Percentiles rank a stretch among this genome's conserved stretches.
phyloP scores from a whole-genome alignment of 2,888 invertebrate genomes.

The Zygogramma bicolorata region DNA sequence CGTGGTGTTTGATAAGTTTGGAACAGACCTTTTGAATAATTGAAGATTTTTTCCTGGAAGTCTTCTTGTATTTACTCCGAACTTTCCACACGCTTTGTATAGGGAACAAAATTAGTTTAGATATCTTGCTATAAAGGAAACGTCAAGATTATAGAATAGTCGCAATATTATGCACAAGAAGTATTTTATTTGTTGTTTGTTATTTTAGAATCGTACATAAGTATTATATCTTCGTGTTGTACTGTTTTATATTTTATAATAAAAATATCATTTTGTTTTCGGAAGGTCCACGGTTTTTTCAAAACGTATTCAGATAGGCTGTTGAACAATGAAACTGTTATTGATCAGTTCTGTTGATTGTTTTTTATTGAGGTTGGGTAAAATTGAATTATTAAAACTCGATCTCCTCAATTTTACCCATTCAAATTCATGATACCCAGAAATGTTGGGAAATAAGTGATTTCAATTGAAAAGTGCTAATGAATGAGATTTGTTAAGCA shows the following conservation, averaged over 20 bases:
- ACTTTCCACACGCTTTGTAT: constrained; percentile 33
- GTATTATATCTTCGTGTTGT: constrained; percentile 58
- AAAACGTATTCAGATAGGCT: not conserved
- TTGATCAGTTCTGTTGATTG: no score
- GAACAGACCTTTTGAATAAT: not conserved
- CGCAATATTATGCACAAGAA: constrained; percentile 60
- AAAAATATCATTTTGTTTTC: constrained; percentile 4
- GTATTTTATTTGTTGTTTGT: constrained; percentile 59
- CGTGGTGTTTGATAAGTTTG: constrained; percentile 1
- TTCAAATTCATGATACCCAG: no score
- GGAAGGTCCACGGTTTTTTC: not conserved
- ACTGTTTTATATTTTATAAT: constrained; percentile 59
- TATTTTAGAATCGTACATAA: constrained; percentile 50
- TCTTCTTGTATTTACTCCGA: not conserved
- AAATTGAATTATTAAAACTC: not conserved
- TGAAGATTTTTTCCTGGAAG: not conserved
- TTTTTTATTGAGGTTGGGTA: not conserved
- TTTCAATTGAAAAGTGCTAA: no score
- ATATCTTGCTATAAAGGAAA: constrained; percentile 53
- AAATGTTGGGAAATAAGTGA: no score
- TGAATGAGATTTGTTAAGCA: no score
- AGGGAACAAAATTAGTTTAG: constrained; percentile 53
- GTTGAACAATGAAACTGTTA: constrained; percentile 9
- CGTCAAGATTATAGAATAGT: constrained; percentile 53
- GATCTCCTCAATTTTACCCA: not conserved